phyloP scores from a whole-genome alignment of 2,113 vertebrate species.

The Calonectris borealis region DNA sequence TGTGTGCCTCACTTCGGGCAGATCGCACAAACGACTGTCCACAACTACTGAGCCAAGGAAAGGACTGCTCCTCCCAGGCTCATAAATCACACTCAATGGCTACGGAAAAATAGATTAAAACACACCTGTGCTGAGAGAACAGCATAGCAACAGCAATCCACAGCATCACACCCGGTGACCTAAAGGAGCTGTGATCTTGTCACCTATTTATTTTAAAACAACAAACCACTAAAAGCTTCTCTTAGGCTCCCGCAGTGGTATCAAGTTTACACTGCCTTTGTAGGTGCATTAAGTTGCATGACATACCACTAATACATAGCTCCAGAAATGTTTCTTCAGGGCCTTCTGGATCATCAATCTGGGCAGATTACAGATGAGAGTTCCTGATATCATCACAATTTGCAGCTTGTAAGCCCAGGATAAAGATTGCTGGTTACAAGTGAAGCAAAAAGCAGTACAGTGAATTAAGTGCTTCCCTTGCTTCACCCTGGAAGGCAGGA shows the following conservation, averaged over 20 bases:
- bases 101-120: neutral
- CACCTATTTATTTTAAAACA: neutral
- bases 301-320: neutral
- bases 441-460: neutral
- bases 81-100: neutral
- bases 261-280: neutral
- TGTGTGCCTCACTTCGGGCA: neutral
- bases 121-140: neutral
- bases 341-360: neutral
- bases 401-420: neutral
- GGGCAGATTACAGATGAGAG: neutral
- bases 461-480: neutral
- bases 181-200: neutral
- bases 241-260: neutral
- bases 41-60: neutral
- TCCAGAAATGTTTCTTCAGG: neutral
- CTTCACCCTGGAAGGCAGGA: conserved; percentile 19
- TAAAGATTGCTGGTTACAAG: neutral
- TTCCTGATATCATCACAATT: neutral
- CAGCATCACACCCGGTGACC: neutral
- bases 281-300: neutral
- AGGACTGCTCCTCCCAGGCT: neutral
- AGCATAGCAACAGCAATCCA: neutral
- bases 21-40: neutral
- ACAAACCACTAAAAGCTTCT: neutral